Conservation (phyloP, 2,888 invertebrate genomes). For the Mantis religiosa region DNA sequence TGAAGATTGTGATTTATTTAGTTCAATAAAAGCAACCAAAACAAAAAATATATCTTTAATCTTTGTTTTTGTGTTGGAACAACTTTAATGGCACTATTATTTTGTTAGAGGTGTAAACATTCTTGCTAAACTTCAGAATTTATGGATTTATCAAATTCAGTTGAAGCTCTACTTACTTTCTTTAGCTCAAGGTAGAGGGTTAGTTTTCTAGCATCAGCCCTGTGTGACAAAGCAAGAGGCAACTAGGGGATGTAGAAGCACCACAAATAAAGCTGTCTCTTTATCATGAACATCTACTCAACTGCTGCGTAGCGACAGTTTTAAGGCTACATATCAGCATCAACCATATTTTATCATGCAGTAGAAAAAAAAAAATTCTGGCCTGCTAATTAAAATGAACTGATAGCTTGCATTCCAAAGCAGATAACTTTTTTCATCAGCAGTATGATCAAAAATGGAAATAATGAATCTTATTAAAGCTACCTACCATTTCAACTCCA, state of each 20-base stretch:
- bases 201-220: background rate
- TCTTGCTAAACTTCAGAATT: background rate
- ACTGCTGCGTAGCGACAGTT: background rate
- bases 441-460: no score
- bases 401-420: background rate
- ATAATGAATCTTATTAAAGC: no score
- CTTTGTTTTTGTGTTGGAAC: background rate
- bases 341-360: background rate
- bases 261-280: conserved; percentile 2
- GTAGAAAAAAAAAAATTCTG: background rate
- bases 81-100: background rate
- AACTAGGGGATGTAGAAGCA: conserved; percentile 6
- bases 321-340: conserved; percentile 1
- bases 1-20: no score
- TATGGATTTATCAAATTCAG: background rate
- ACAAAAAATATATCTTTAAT: background rate
- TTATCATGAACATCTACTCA: background rate
- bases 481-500: no score
- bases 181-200: background rate
- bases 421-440: background rate
- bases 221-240: conserved; percentile 6
- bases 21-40: no score
- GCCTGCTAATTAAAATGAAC: background rate
- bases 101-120: background rate
- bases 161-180: background rate